Base-by-base conservation (phyloP, 2,113 vertebrate genomes). In the Pardalotus punctatus region DNA sequence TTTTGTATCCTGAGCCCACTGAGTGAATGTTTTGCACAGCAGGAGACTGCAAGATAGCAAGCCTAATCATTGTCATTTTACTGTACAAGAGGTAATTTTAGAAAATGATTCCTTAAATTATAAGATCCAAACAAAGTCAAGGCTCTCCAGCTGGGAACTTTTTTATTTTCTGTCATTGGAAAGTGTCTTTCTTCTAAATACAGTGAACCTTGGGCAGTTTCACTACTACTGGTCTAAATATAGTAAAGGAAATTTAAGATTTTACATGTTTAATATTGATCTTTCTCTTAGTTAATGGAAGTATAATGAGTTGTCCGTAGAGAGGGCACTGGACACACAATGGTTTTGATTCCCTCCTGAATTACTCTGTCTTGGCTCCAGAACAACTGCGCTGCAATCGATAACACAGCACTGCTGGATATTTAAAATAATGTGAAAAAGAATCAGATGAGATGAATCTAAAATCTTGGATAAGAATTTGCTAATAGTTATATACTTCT, bases 41-140 rank as follows among this genome's bases (percentile, higher is more conserved):
- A 94, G 96, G 97, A 88, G 54, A 13, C 77, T 87, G 79, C 48
- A 85, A 90, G 81, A 93, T 60, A 95, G 74, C 65, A 56, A 88
- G 78, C 23, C 92, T 96, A 94, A 96, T 97, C 96, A 95, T 93
- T 96, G 94, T 91, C 93, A 93, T 97, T 96, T 97, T 89, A 93
- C 90, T 94, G 88, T 94, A 96, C 87, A 90, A 93, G 81, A 96
- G 83, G 93, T 95, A 96, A 95, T 97, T 96, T 97, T 94, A 94
- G 90, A 94, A 96, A 97, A 97, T 86, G 53, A 89, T 96, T 94
- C 83, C 71, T 91, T 92, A 96, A 96, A 96, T 96, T 92, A 85
- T 90, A 93, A 97, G 90, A 93, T 72, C 58, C 60, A 95, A 96
- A 93, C 65, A 83, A 97, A 95, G 79, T 81, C 64, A 80, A 93